phyloP scores from a whole-genome alignment of 2,113 vertebrate species.

The Alces alces region DNA sequence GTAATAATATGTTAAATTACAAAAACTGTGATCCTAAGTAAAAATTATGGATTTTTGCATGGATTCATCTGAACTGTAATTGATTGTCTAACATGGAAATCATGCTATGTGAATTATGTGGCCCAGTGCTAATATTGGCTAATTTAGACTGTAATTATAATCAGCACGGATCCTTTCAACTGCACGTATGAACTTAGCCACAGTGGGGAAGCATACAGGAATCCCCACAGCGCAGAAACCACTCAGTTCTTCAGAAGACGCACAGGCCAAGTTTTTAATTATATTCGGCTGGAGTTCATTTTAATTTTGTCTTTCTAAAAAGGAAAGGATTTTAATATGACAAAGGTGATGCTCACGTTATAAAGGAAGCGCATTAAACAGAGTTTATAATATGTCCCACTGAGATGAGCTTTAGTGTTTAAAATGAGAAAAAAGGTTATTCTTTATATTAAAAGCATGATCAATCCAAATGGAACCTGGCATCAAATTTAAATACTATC shows the following conservation, averaged over 20 bases:
- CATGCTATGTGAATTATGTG: slow-evolving; percentile 63
- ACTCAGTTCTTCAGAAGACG: not conserved
- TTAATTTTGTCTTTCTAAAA: slow-evolving; percentile 61
- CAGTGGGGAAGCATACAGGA: not conserved
- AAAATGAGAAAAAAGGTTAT: slow-evolving; percentile 34
- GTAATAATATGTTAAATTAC: slow-evolving; percentile 55
- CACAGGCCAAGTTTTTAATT: slow-evolving; percentile 57
- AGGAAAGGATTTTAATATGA: slow-evolving; percentile 43
- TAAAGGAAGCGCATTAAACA: slow-evolving; percentile 13
- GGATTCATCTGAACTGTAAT: slow-evolving; percentile 59
- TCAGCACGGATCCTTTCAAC: slow-evolving; percentile 45
- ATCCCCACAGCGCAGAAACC: slow-evolving; percentile 4
- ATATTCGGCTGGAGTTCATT: slow-evolving; percentile 64
- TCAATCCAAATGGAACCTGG: not conserved
- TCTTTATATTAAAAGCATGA: slow-evolving; percentile 25
- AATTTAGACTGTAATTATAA: slow-evolving; percentile 67
- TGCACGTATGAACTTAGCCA: slow-evolving; percentile 48
- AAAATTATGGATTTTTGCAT: slow-evolving; percentile 51
- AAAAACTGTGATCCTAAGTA: slow-evolving; percentile 34
- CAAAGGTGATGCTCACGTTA: slow-evolving; percentile 42
- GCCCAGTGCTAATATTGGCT: slow-evolving; percentile 60
- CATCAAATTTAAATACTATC: slow-evolving; percentile 32
- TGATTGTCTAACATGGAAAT: slow-evolving; percentile 61
- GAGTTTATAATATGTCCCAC: slow-evolving; percentile 38
- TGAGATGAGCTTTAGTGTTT: slow-evolving; percentile 40